Evolutionary conservation across 2,797 vertebrate genomes (phyloP), one percentile per base, ranked within the genome.

Genomic region (Leontocebus nigricollis): DNA sequence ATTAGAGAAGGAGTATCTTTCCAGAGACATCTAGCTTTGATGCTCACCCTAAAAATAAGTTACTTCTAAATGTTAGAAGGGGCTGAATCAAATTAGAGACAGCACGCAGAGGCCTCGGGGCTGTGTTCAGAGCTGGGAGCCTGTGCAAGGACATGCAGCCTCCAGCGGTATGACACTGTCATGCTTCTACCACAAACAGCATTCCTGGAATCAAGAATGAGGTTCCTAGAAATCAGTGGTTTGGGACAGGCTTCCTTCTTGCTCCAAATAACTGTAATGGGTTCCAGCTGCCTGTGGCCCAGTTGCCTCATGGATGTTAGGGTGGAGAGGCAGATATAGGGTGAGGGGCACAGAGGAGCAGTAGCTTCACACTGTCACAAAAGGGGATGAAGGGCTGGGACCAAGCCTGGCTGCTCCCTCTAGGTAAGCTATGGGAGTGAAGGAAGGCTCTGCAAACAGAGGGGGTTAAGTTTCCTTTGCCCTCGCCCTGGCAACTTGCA

Each of bases 181-280:
- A 50, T 79, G 67, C 79, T 70, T 96, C 88, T 86, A 81, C 64
- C 72, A 96, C 75, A 96, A 95, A 97, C 94, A 91, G 50, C 93
- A 87, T 98, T 98, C 98, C 82, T 97, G 97, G 98, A 98, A 98
- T 89, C 96, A 41, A 92, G 90, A 91, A 12, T 33, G 30, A 97
- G 76, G 77, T 97, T 98, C 97, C 98, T 98, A 96, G 97, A 98
- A 98, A 96, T 95, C 97, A 88, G 75, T 94, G 93, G 57, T 95
- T 98, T 93, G 48, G 94, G 41, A 39, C 89, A 95, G 82, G 52
- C 59, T 97, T 97, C 55, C 12, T 39, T 89, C 91, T 88, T 91
- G 87, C 52, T 98, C 70, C 48, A 95, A 88, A 96, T 90, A 95
- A 94, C 44, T 52, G 13, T 97, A 95, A 96, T 89, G 88, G 33